Evolutionary conservation across 2,888 invertebrate genomes (phyloP).

Genomic region (Prionchulus punctatus): DNA sequence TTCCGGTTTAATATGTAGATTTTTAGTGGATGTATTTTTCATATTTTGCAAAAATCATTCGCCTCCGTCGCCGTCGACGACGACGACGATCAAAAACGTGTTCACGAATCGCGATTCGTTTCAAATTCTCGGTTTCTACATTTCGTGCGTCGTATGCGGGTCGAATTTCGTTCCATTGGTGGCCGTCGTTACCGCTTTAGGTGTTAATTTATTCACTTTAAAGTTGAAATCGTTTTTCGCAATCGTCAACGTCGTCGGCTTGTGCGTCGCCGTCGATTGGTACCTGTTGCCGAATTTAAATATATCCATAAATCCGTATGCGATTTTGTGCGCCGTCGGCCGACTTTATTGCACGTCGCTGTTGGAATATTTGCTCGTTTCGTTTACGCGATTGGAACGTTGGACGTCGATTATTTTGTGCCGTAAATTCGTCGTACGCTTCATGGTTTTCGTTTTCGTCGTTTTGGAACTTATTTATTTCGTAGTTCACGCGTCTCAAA

Average conservation of each 20-base stretch:
- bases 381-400: constrained; percentile 27
- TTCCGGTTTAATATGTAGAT: constrained; percentile 24
- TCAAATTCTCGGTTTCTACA: not conserved
- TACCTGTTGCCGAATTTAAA: constrained; percentile 23
- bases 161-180: not conserved
- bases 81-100: not conserved
- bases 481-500: constrained; percentile 21
- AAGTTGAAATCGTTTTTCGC: constrained; percentile 29
- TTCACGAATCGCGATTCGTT: not conserved
- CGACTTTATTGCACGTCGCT: constrained; percentile 26
- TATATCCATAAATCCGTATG: constrained; percentile 24
- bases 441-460: not conserved
- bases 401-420: constrained; percentile 25
- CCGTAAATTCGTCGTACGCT: constrained; percentile 16
- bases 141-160: not conserved
- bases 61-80: not conserved
- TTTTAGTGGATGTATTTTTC: constrained; percentile 15
- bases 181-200: constrained; percentile 17
- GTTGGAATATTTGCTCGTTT: constrained; percentile 27
- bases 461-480: constrained; percentile 21
- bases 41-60: not conserved
- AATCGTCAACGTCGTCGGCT: constrained; percentile 20
- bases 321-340: constrained; percentile 26
- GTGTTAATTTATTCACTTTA: constrained; percentile 26
- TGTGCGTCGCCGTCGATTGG: constrained; percentile 19